These are phyloP conservation scores for Alviniconcha marisindica DNA, from an alignment of 1,140 invertebrate genomes.

Conservation along the genomic window DNA sequence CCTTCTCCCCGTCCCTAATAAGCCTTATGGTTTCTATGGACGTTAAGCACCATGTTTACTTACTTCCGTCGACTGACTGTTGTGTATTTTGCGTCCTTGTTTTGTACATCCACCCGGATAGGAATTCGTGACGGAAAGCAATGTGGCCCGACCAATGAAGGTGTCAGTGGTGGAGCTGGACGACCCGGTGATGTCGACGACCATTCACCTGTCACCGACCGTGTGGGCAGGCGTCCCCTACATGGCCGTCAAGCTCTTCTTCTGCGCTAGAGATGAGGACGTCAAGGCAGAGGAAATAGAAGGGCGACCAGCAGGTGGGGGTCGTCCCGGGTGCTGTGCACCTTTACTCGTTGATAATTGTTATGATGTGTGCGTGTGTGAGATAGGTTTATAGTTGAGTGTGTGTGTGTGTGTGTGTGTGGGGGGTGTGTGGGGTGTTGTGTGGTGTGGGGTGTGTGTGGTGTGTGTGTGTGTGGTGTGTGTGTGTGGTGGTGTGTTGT, in stretches of 20 bases:
- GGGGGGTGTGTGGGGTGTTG: neutral
- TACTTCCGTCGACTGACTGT: neutral
- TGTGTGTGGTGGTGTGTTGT: neutral
- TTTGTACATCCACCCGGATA: neutral
- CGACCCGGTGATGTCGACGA: neutral
- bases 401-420: conserved; percentile 5
- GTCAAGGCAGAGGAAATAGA: neutral
- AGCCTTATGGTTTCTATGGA: too few relatives aligned
- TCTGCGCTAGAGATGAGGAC: neutral
- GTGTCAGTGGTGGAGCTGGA: neutral
- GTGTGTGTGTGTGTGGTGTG: neutral
- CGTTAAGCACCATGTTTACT: too few relatives aligned
- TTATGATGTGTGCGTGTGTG: neutral
- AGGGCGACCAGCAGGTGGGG: conserved; percentile 15
- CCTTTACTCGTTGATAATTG: too few relatives aligned
- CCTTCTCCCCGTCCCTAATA: too few relatives aligned
- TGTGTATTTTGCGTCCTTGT: neutral
- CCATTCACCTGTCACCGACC: neutral
- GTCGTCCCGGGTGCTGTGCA: neutral
- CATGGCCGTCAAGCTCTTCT: conserved; percentile 13
- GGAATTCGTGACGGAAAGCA: neutral
- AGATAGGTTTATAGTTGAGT: too few relatives aligned
- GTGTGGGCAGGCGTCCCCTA: conserved; percentile 55
- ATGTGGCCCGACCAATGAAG: neutral
- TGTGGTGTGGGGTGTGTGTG: too few relatives aligned